These are phyloP conservation scores for Subanguina moxae DNA, from an alignment of 1,140 invertebrate genomes.

Conservation along the genomic window DNA sequence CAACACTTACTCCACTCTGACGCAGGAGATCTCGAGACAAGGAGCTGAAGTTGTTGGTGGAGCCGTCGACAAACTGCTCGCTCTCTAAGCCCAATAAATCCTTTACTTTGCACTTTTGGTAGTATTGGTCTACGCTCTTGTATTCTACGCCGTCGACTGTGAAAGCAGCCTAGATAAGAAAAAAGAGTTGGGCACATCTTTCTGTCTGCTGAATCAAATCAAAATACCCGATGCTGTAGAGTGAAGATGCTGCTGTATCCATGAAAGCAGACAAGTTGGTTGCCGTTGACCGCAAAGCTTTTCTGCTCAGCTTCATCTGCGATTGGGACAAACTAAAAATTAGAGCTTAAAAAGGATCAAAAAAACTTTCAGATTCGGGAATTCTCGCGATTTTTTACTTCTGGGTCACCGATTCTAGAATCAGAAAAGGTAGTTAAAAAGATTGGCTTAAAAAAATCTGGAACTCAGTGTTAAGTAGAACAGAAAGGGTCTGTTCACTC, in stretches of 20 bases:
- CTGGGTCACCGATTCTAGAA: too few species aligned
- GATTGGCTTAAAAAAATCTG: too few species aligned
- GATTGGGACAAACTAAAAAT: constrained; percentile 31
- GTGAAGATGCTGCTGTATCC: constrained; percentile 33
- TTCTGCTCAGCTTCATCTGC: constrained; percentile 24
- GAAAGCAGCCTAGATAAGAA: constrained; percentile 40
- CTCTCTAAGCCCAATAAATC: constrained; percentile 35
- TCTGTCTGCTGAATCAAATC: constrained; percentile 10
- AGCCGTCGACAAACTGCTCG: constrained; percentile 36
- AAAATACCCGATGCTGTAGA: constrained; percentile 29
- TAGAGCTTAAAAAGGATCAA: too few species aligned
- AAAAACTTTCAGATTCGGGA: too few species aligned
- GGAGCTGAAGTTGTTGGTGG: constrained; percentile 31
- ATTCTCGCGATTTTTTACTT: background rate
- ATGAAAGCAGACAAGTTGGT: constrained; percentile 26
- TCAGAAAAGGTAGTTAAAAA: too few species aligned
- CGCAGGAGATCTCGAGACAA: constrained; percentile 38
- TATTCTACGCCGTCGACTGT: constrained; percentile 35
- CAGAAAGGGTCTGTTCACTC: too few species aligned
- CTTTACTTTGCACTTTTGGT: constrained; percentile 43
- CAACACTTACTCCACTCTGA: constrained; percentile 13
- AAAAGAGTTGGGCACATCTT: background rate
- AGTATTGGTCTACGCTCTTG: constrained; percentile 46
- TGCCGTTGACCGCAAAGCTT: constrained; percentile 12
- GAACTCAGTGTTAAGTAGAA: too few species aligned